Base-by-base conservation (phyloP, 2,888 invertebrate genomes). In the Chrysomela aeneicollis region DNA sequence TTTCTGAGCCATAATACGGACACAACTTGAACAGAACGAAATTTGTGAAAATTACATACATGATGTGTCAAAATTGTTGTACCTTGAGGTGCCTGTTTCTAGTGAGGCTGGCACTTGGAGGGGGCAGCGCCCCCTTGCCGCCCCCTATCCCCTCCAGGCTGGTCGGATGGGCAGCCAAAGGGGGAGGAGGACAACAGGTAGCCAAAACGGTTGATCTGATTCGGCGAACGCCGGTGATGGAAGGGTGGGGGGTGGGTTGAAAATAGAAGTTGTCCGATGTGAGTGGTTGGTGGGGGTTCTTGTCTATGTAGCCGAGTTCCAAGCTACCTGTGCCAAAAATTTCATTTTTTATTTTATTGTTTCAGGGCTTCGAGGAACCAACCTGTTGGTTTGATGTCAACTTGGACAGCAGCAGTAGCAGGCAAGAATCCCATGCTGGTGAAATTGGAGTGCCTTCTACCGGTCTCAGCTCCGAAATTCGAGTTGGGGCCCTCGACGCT, bases 161-260 rank as follows among this genome's bases (percentile, higher is more conserved):
- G 76, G 92, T 92, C 0, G 92, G 92, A 82, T 93, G 92, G 17
- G 91, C 89, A n/a, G 90, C 89, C 74, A 93, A 84, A 79, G 91
- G 89, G 15, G 76, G 72, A 42, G 90, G 89, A 10, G 89, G 88
- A 73, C 90, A 90, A 18, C 89, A 88, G 52, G 90, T 89, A 80
- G 90, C 91, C 72, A 91, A 79, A 0, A 90, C 90, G 1, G 91
- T 87, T 73, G 90, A 90, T 74, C 90, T 88, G 58, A 91, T 91
- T 51, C 91, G 83, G 51, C 91, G 83, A 2, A 90, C 90, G 9
- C 87, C 88, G 30, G 59, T 42, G 8, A 86, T 75, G 47, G 74
- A 63, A 18, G 57, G 46, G 18, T 37, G 26, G 3, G 46, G 21
- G 17, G 42, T 32, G 22, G 57, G 73, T 64, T 81, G 78, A 65